Evolutionary conservation across 2,797 vertebrate species (phyloP).

Genomic region (Acanthopagrus latus): DNA sequence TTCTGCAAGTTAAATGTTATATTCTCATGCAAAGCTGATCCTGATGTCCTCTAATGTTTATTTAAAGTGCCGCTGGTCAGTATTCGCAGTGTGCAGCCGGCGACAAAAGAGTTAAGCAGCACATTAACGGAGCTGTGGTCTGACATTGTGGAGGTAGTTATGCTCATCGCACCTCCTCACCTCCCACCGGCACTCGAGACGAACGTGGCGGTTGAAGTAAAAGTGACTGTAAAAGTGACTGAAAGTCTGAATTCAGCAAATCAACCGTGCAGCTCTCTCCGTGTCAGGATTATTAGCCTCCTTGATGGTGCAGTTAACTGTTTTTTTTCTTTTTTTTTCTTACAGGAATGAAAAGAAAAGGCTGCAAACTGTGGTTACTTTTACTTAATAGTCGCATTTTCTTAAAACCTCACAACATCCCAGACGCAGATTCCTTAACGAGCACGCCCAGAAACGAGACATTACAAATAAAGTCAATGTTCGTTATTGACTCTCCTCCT

Average conservation of each 20-base stretch:
- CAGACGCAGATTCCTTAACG: not conserved
- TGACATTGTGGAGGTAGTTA: slow-evolving; percentile 37
- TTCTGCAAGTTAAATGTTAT: slow-evolving; percentile 52
- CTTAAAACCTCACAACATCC: not conserved
- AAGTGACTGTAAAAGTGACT: slow-evolving; percentile 50
- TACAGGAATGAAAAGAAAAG: slow-evolving; percentile 10
- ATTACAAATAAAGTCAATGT: not conserved
- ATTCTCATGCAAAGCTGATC: slow-evolving; percentile 30
- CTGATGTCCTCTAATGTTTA: slow-evolving; percentile 33
- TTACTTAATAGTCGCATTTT: not conserved
- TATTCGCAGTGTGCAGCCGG: slow-evolving; percentile 18
- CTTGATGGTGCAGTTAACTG: slow-evolving; percentile 15
- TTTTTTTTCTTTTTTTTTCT: slow-evolving; percentile 7
- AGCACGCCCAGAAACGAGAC: not conserved
- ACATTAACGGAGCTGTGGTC: slow-evolving; percentile 30
- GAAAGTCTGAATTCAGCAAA: slow-evolving; percentile 49
- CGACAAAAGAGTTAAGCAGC: slow-evolving; percentile 19
- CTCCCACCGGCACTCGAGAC: slow-evolving; percentile 42
- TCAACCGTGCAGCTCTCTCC: slow-evolving; percentile 23
- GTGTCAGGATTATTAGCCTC: slow-evolving; percentile 42
- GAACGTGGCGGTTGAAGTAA: slow-evolving; percentile 44
- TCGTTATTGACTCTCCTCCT: not conserved
- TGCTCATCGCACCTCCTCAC: slow-evolving; percentile 41
- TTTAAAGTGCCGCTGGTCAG: slow-evolving; percentile 27
- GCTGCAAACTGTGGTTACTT: slow-evolving; percentile 3